Conservation (phyloP, 2,888 invertebrate species). For the Iphiclides podalirius region DNA sequence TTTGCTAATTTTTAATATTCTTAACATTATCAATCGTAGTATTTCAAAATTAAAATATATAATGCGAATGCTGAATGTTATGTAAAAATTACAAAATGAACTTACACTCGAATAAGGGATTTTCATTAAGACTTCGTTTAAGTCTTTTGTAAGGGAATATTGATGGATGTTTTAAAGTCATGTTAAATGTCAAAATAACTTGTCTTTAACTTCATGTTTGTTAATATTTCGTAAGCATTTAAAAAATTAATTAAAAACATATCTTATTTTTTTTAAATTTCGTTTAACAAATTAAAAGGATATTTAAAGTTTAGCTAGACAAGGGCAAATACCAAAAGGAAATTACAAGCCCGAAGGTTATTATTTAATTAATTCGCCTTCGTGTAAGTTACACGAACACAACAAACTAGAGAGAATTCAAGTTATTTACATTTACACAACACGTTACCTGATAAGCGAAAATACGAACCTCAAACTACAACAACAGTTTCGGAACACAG, state of each 20-base stretch:
- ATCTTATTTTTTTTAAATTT: neutral
- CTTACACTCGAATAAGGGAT: too few relatives aligned
- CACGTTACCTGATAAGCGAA: neutral
- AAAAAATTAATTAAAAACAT: too few relatives aligned
- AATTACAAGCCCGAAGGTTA: constrained; percentile 25
- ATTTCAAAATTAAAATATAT: too few relatives aligned
- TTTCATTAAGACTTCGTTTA: constrained; percentile 16
- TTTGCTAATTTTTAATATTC: too few relatives aligned
- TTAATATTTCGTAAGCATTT: too few relatives aligned
- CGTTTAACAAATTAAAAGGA: neutral
- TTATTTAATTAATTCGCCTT: constrained; percentile 24
- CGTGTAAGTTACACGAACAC: constrained; percentile 38
- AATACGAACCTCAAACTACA: constrained; percentile 45
- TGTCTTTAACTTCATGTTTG: too few relatives aligned
- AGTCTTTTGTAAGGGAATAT: constrained; percentile 9
- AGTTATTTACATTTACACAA: constrained; percentile 3
- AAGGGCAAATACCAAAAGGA: neutral
- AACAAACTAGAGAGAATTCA: constrained; percentile 40
- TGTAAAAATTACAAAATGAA: too few relatives aligned
- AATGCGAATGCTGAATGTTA: too few relatives aligned
- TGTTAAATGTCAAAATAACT: too few relatives aligned
- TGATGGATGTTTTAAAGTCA: too few relatives aligned
- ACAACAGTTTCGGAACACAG: constrained; percentile 23
- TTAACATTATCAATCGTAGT: too few relatives aligned
- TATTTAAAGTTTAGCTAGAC: neutral